A percentile compares a stretch with the other conserved stretches of the same genome.
These are phyloP conservation scores for Hermaeophaga mercurialis DNA, from an alignment of 2,888 invertebrate species.

Conservation along the genomic window DNA sequence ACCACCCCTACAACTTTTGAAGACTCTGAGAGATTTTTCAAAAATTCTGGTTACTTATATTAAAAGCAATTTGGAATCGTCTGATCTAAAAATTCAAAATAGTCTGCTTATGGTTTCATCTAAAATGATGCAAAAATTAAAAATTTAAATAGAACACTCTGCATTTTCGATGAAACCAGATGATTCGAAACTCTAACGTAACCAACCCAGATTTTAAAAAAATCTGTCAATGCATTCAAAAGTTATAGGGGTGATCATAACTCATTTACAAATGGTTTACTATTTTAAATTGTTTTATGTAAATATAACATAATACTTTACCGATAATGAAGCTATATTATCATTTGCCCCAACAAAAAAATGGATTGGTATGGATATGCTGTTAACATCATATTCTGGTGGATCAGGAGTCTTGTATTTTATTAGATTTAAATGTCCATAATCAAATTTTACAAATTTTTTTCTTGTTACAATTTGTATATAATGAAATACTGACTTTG, in stretches of 20 bases:
- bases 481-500: slow-evolving; percentile 69
- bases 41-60: too few relatives aligned
- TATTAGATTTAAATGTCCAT: slow-evolving; percentile 55
- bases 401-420: slow-evolving; percentile 61
- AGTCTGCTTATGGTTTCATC: not conserved
- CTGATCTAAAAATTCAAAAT: too few relatives aligned
- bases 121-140: too few relatives aligned
- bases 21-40: too few relatives aligned
- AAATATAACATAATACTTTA: slow-evolving; percentile 44
- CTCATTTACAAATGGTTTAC: not conserved
- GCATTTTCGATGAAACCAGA: not conserved
- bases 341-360: slow-evolving; percentile 71
- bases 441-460: slow-evolving; percentile 65
- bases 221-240: not conserved
- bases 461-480: slow-evolving; percentile 62
- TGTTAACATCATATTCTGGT: slow-evolving; percentile 64
- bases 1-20: too few relatives aligned
- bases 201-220: not conserved
- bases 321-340: slow-evolving; percentile 66
- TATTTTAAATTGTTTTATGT: not conserved
- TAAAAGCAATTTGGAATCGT: too few relatives aligned
- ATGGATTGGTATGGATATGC: slow-evolving; percentile 65
- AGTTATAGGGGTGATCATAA: not conserved
- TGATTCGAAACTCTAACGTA: not conserved
- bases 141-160: too few relatives aligned